Conservation (phyloP, 2,113 vertebrate genomes). For the Coturnix japonica region DNA sequence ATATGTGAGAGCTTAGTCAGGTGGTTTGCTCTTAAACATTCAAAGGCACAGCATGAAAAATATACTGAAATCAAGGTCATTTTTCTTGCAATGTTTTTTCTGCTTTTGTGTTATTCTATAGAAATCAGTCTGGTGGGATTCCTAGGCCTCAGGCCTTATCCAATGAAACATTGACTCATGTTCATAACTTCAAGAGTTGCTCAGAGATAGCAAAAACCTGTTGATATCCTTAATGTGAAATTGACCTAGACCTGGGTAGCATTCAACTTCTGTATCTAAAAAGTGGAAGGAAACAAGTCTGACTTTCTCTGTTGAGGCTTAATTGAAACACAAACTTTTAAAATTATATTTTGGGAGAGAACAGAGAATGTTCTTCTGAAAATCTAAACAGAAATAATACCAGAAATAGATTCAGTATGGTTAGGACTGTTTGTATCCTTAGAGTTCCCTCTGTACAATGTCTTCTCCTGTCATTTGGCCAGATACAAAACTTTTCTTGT, state of each 20-base stretch:
- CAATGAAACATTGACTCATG: neutral
- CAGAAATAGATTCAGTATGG: neutral
- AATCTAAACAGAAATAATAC: neutral
- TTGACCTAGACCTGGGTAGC: neutral
- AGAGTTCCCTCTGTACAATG: neutral
- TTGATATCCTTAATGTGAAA: neutral
- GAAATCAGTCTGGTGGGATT: neutral
- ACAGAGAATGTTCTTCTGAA: neutral
- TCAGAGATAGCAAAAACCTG: neutral
- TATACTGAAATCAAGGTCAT: neutral
- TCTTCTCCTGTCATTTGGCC: neutral
- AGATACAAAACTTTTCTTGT: neutral
- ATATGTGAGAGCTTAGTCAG: conserved; percentile 80
- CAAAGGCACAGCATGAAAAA: neutral
- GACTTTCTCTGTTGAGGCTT: neutral
- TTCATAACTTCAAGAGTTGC: neutral
- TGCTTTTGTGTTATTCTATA: neutral
- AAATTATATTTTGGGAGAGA: neutral
- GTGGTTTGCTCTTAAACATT: conserved; percentile 48
- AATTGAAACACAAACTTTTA: neutral
- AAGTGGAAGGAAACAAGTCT: neutral
- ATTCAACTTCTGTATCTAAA: neutral
- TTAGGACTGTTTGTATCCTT: neutral
- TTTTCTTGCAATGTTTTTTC: neutral
- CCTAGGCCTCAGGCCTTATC: neutral